Evolutionary conservation across 2,113 vertebrate species (phyloP), one percentile per base, ranked within the genome.

Genomic region (Ailuropoda melanoleuca): DNA sequence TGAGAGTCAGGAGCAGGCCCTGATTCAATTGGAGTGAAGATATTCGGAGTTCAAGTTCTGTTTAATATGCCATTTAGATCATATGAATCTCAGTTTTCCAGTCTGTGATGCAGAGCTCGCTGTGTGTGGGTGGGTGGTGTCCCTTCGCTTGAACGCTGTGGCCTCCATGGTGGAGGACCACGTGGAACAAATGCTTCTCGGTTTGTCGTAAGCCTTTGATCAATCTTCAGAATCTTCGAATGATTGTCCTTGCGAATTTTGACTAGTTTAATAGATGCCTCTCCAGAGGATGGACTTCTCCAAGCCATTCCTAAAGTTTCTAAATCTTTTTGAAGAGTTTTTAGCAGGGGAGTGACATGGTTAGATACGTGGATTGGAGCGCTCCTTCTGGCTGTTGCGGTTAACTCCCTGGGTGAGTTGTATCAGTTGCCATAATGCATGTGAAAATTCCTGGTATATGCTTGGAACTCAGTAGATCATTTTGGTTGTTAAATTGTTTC

Each of bases 401-500:
- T 0, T 58, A 66, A 66, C 19, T 92, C 43, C 50, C 19, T 31
- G 72, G 18, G 12, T 43, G 53, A 53, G 14, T 43, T 90, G 74
- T 72, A 72, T 26, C 86, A 53, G 37, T 43, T 43, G 74, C 53
- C 4, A 72, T 58, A 46, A 78, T 48, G 11, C 34, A 48, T 64
- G 43, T 89, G 90, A 89, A 58, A 80, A 70, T 9, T 23, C 29
- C 74, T 72, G 77, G 19, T 37, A 83, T 77, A 26, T 88, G 37
- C 26, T 48, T 93, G 50, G 31, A 83, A 74, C 18, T 72, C 34
- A 68, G 43, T 62, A 70, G 34, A 83, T 50, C 26, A 53, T 39
- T 89, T n/a, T 68, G 48, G 37, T 88, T 85, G n/a, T 55, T 85
- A 80, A 88, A 55, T 95, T 95, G 24, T 55, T 88, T 96, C 78